These are phyloP conservation scores for Phylloscopus trochilus DNA, from an alignment of 2,113 vertebrate species.

Conservation along the genomic window DNA sequence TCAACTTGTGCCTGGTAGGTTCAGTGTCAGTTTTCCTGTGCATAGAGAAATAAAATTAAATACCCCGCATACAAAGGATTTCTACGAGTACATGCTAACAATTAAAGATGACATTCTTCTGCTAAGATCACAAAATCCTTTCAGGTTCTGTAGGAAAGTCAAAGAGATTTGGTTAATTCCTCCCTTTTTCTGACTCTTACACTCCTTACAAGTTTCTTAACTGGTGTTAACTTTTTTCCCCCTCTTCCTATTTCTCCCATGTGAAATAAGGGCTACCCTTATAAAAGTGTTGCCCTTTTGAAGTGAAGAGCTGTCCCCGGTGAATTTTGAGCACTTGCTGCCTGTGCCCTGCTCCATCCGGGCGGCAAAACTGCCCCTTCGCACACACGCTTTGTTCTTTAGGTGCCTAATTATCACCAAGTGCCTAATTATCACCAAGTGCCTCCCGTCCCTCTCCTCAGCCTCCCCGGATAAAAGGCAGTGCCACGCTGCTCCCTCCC, in stretches of 20 bases:
- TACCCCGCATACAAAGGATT: not conserved
- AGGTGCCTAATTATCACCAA: rapidly evolving
- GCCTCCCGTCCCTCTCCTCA: not conserved
- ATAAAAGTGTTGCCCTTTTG: not conserved
- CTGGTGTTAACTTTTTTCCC: rapidly evolving
- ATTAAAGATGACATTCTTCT: not conserved
- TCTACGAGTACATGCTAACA: not conserved
- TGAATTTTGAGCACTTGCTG: not conserved
- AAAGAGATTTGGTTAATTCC: not conserved
- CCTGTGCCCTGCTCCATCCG: not conserved
- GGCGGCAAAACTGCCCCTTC: not conserved
- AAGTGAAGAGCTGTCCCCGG: not conserved
- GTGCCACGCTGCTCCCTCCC: not conserved
- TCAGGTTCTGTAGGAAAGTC: not conserved
- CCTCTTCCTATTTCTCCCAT: not conserved
- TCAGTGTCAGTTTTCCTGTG: not conserved
- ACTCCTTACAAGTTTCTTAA: not conserved
- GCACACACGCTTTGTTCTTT: not conserved
- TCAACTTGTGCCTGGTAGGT: not conserved
- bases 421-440: rapidly evolving
- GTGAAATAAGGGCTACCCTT: not conserved
- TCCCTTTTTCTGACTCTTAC: not conserved
- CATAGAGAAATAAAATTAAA: not conserved
- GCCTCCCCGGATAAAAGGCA: not conserved
- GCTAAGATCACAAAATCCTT: not conserved